Conservation (phyloP, 2,888 invertebrate genomes). For the Agelastica alni region DNA sequence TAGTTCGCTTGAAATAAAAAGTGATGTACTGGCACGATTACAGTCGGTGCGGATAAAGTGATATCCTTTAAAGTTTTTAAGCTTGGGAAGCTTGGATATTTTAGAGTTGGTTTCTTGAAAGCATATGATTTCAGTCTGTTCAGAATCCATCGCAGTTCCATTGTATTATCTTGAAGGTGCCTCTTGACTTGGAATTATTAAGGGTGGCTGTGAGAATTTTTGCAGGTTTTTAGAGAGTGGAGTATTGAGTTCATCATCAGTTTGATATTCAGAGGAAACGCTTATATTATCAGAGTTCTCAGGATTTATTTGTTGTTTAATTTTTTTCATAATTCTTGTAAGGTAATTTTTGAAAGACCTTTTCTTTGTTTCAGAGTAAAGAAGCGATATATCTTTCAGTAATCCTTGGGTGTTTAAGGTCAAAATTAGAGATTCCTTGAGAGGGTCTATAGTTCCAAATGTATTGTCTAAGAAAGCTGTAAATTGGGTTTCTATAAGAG, state of each 20-base stretch:
- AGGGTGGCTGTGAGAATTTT: background rate
- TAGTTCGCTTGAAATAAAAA: background rate
- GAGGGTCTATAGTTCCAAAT: background rate
- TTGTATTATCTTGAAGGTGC: background rate
- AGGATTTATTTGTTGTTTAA: background rate
- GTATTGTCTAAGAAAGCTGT: too few relatives aligned
- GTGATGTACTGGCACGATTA: background rate
- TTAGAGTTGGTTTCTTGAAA: background rate
- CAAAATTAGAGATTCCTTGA: background rate
- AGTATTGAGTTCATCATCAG: background rate
- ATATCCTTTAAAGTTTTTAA: background rate
- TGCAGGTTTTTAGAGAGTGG: background rate
- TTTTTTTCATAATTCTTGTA: background rate
- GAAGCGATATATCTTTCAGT: background rate
- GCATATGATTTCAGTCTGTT: background rate
- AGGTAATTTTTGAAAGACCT: background rate
- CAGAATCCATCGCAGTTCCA: background rate
- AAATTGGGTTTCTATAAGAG: background rate
- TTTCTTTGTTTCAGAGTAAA: background rate
- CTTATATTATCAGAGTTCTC: background rate
- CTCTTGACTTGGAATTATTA: too few relatives aligned
- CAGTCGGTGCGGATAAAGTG: background rate
- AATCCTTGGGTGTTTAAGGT: background rate
- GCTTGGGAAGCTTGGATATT: background rate
- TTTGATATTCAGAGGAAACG: background rate